Base-by-base conservation (phyloP, 1,140 invertebrate genomes). In the Papilio dardanus region DNA sequence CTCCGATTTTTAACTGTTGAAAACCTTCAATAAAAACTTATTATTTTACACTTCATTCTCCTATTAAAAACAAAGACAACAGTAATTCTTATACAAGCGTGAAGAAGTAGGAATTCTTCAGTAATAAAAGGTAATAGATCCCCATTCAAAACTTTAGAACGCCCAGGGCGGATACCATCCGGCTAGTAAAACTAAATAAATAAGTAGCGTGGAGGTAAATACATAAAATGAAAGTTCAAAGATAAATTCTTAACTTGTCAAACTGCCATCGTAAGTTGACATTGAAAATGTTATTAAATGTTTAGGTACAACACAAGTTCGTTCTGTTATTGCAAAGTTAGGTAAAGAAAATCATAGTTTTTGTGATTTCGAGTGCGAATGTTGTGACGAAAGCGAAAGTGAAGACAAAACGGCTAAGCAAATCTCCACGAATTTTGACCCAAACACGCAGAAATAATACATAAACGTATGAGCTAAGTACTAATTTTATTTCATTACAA, bases 221-320 rank as follows among this genome's bases (percentile, higher is more conserved):
- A 62, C 10, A 16, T 62, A 62, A 62, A 62, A 28, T 28, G 16
- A 46, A 19, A 46, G 16, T 46, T 46, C 42, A 62, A 62, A 62
- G 54, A 62, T 62, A 62, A 62, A 62, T 62, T 30, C 54, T 62
- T 14, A 62, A 62, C 12, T 62, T 62, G 10, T 58, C 54, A 10
- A 28, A 62, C 24, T 62, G 54, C 12, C 54, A 62, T 12, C 21
- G 10, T 62, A 62, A 62, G 54, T 62, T 62, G 54, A 62, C 54
- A 62, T 62, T 62, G 54, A 62, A 62, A 62, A 62, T 28, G 54
- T 62, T 62, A 62, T 62, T 62, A 62, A 62, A 62, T 30, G 24
- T 30, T 30, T 28, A 28, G 12, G 8, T n/a, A n/a, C n/a, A n/a
- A n/a, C n/a, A n/a, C n/a, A n/a, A 62, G 54, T 62, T 62, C 14